Percentiles rank a stretch among this genome's conserved stretches.
These are phyloP conservation scores for Psittacula echo DNA, from an alignment of 2,797 vertebrate genomes.

Conservation along the genomic window DNA sequence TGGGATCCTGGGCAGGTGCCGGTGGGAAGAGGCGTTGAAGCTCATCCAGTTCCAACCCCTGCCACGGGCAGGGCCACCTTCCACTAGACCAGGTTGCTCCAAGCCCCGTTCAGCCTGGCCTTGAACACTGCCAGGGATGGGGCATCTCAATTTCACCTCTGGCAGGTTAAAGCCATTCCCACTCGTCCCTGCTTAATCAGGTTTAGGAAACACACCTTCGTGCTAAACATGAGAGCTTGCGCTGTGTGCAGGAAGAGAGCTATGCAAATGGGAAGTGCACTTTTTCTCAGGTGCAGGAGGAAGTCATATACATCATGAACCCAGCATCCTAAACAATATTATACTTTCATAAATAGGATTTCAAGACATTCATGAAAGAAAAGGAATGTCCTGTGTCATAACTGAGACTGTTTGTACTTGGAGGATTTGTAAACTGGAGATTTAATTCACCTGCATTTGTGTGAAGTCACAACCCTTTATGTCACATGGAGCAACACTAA, in stretches of 20 bases:
- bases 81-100: fast-evolving
- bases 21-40: background rate
- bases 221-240: background rate
- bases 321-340: background rate
- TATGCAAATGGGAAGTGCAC: background rate
- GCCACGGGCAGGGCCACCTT: background rate
- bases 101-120: background rate
- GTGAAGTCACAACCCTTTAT: background rate
- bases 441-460: background rate
- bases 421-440: background rate
- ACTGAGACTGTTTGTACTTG: background rate
- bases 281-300: background rate
- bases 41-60: too few relatives aligned
- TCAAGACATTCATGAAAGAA: background rate
- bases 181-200: background rate
- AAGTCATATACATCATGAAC: fast-evolving
- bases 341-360: background rate
- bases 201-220: background rate
- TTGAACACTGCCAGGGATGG: background rate
- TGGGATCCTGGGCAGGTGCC: fast-evolving
- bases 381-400: background rate
- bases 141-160: background rate
- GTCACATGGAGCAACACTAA: background rate
- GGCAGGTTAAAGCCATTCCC: background rate
- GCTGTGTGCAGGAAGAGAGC: background rate